Evolutionary conservation across 2,888 invertebrate species (phyloP).

Genomic region (Scaptomyza tumidula): DNA sequence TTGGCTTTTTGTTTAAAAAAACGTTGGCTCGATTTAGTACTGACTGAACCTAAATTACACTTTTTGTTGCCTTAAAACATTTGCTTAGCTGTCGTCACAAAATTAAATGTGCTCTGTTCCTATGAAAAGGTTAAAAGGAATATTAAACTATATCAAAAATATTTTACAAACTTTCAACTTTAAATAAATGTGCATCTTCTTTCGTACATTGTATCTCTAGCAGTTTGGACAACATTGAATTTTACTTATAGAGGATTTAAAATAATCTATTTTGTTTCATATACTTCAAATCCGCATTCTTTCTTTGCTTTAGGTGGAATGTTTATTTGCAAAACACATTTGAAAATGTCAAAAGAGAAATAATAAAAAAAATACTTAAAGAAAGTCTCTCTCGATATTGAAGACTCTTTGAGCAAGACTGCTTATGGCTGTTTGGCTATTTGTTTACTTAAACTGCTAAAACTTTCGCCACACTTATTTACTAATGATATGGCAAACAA

Average conservation of each 20-base stretch:
- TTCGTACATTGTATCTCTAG: too few species aligned
- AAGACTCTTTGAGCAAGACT: slow-evolving; percentile 32
- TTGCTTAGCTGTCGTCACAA: background rate
- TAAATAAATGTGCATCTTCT: too few species aligned
- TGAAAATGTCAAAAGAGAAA: background rate
- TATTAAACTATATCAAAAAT: too few species aligned
- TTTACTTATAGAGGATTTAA: too few species aligned
- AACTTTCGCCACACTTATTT: slow-evolving; percentile 49
- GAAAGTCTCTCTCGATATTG: slow-evolving; percentile 13
- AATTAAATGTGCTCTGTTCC: background rate
- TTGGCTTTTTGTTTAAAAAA: slow-evolving; percentile 17
- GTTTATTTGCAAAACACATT: background rate
- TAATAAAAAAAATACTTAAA: background rate
- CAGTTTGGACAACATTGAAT: too few species aligned
- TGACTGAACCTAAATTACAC: slow-evolving; percentile 4
- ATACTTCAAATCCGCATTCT: too few species aligned
- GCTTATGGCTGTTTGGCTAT: slow-evolving; percentile 27
- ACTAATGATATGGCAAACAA: slow-evolving; percentile 43
- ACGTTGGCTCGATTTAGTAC: slow-evolving; percentile 15
- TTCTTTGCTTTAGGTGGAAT: too few species aligned
- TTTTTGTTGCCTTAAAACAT: background rate
- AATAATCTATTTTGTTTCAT: too few species aligned
- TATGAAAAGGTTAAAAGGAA: too few species aligned
- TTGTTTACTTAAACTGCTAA: slow-evolving; percentile 24
- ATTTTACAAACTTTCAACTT: too few species aligned